Evolutionary conservation across 2,888 invertebrate genomes (phyloP), one percentile per base, ranked within the genome.

Genomic region (Protophormia terraenovae): DNA sequence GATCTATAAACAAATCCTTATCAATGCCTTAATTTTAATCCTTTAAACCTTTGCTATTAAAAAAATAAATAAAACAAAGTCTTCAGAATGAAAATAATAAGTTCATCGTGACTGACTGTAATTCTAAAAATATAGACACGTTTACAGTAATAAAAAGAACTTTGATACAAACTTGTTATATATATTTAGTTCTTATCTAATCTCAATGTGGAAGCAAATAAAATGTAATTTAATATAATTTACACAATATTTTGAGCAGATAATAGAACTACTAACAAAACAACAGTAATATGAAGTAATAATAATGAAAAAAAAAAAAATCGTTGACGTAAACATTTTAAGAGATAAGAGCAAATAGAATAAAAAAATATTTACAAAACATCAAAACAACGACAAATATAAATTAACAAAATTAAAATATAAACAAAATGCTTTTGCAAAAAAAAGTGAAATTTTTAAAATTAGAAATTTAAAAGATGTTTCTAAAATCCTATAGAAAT

Each of bases 171-270:
- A 29, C 5, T 29, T 41, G n/a, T 22, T 35, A 47, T n/a, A 76
- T 22, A 53, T 8, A n/a, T n/a, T n/a, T n/a, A n/a, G n/a, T 29
- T 41, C 29, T 76, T 55, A 66, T 76, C 76, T 76, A 16, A 75
- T 50, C 73, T 29, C 16, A 62, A 62, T 27, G 14, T 50, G n/a
- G 8, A 35, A 75, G 64, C 50, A 64, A 73, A 55, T 12, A 27
- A 16, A 45, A 41, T 72, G 8, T 27, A 72, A 41, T 50, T 50
- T 47, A 66, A 29, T 38, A 71, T 35, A 22, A 50, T 22, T 71
- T 58, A 72, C 41, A 41, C 41, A 45, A 60, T n/a, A n/a, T 32
- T 24, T 60, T 45, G n/a, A 72, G 41, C 14, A 55, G 27, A 60
- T 73, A 72, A 58, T 16, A 60, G 32, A 29, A 10, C 5, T 14